A percentile compares a stretch with the other conserved stretches of the same genome.
phyloP scores from a whole-genome alignment of 1,140 invertebrate species.

The Bombus difficillimus region DNA sequence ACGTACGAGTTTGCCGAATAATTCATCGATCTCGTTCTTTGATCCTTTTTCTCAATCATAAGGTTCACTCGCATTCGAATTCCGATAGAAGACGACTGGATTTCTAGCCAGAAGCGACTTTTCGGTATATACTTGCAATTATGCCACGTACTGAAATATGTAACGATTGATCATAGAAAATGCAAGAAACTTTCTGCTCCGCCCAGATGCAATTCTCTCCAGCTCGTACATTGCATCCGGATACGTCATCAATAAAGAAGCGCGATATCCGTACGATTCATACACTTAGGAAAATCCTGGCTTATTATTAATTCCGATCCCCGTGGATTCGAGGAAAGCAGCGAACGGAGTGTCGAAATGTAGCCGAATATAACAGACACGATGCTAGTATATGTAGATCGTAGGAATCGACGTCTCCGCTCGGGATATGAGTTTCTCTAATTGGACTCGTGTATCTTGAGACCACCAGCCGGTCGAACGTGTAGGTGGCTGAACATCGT shows the following conservation, averaged over 20 bases:
- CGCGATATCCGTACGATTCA: constrained; percentile 2
- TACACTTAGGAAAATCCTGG: constrained; percentile 48
- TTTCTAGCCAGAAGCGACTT: not conserved
- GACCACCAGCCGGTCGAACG: constrained; percentile 7
- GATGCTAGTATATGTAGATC: not conserved
- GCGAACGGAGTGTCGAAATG: constrained; percentile 55
- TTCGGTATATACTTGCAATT: no score
- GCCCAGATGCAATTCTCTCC: no score
- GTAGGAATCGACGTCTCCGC: constrained; percentile 7
- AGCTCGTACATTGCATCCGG: no score
- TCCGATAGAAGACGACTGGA: not conserved
- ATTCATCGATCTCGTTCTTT: no score
- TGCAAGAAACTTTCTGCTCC: no score
- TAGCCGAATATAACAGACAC: no score
- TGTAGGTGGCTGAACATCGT: constrained; percentile 3
- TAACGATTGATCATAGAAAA: not conserved
- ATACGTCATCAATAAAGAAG: not conserved
- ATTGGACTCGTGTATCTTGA: constrained; percentile 59
- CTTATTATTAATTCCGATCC: constrained; percentile 54
- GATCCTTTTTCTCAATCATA: no score
- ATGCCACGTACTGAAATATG: not conserved
- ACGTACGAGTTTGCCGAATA: no score
- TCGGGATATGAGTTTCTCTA: constrained; percentile 57
- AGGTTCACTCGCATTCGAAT: not conserved
- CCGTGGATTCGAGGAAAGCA: not conserved